Conservation (phyloP, 2,888 invertebrate species). For the Abrostola triplasia region DNA sequence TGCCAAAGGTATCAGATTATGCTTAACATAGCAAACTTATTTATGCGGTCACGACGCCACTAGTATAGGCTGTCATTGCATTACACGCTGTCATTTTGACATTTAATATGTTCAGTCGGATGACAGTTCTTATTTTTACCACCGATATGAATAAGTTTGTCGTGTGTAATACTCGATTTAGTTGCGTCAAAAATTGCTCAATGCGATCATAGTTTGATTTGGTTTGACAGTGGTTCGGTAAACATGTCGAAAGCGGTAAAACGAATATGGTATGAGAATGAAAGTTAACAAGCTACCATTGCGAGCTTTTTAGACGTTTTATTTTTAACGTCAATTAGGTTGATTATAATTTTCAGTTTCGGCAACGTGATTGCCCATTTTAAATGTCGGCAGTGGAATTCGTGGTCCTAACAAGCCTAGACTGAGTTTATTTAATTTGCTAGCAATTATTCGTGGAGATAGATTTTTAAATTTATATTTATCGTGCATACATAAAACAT, state of each 20-base stretch:
- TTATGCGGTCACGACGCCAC: neutral
- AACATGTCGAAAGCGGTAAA: slow-evolving; percentile 64
- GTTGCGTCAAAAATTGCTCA: slow-evolving; percentile 66
- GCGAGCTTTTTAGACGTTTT: slow-evolving; percentile 1
- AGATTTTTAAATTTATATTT: too few relatives aligned
- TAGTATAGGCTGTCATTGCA: neutral
- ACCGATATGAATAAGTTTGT: neutral
- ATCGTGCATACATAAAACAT: too few relatives aligned
- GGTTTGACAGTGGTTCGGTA: slow-evolving; percentile 66
- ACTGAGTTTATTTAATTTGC: too few relatives aligned
- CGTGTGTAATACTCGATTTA: slow-evolving; percentile 39
- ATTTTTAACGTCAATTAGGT: too few relatives aligned
- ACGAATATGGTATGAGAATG: slow-evolving; percentile 26
- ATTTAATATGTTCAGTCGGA: neutral
- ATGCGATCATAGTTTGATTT: slow-evolving; percentile 64
- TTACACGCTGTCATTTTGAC: neutral
- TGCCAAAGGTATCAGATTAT: slow-evolving; percentile 46
- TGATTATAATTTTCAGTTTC: too few relatives aligned
- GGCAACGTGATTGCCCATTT: too few relatives aligned
- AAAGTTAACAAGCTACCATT: slow-evolving; percentile 28
- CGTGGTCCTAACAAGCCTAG: too few relatives aligned
- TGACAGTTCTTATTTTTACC: neutral
- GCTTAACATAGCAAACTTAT: slow-evolving; percentile 8
- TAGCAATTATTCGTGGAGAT: too few relatives aligned
- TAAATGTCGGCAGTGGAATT: too few relatives aligned